These are phyloP conservation scores for Acanthornis magna DNA, from an alignment of 2,797 vertebrate genomes.

Conservation along the genomic window DNA sequence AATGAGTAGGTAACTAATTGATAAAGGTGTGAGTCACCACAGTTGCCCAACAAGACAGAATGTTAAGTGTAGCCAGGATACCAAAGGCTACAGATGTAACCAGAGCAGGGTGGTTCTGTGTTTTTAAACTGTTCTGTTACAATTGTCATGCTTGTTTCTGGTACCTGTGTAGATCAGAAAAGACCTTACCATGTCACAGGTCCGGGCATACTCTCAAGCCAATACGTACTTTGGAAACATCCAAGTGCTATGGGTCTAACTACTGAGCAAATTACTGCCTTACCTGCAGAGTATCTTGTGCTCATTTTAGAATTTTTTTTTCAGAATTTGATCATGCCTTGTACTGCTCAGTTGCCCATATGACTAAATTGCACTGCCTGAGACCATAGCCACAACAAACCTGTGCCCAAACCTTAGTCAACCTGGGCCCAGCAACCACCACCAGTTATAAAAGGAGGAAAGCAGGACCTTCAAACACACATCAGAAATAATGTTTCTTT, in stretches of 20 bases:
- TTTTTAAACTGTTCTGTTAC: not conserved
- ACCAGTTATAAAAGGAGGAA: not conserved
- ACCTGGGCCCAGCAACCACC: not conserved
- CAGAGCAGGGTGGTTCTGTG: not conserved
- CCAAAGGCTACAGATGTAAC: not conserved
- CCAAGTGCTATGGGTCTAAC: not conserved
- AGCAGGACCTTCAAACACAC: not conserved
- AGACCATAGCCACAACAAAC: not conserved
- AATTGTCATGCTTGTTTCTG: not conserved
- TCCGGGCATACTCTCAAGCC: not conserved
- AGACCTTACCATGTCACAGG: not conserved
- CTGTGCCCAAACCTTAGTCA: no score
- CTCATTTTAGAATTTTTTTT: not conserved
- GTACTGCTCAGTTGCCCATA: not conserved
- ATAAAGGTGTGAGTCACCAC: not conserved
- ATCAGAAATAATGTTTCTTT: not conserved
- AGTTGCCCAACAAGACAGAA: not conserved
- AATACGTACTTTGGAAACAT: not conserved
- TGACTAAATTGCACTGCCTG: not conserved
- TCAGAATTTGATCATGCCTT: not conserved
- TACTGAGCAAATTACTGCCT: not conserved
- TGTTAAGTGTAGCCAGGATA: not conserved
- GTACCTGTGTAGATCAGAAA: not conserved
- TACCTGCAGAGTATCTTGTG: not conserved
- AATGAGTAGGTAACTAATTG: not conserved